Evolutionary conservation across 53 echinoderm and acorn worm species (phyloP).

Genomic region (Mesocentrotus franciscanus): DNA sequence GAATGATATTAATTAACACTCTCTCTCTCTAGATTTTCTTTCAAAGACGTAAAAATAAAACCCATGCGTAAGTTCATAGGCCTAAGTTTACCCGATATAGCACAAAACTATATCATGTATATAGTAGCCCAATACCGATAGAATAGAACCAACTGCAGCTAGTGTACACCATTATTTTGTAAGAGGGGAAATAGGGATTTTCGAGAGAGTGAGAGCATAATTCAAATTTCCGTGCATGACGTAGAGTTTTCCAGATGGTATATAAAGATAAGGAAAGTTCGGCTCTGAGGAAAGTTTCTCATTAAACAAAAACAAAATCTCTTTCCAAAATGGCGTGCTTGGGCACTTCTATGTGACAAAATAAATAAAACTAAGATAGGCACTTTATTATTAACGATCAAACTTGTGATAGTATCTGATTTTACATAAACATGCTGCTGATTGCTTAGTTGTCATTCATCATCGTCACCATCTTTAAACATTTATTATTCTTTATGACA

Average conservation of each 20-base stretch:
- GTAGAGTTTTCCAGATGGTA: neutral
- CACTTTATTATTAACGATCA: too few relatives aligned
- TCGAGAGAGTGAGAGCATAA: neutral
- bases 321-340: too few relatives aligned
- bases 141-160: neutral
- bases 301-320: neutral
- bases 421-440: too few relatives aligned
- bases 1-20: too few relatives aligned
- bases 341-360: too few relatives aligned
- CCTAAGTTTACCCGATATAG: too few relatives aligned
- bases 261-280: neutral
- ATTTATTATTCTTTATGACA: too few relatives aligned
- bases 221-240: neutral
- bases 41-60: neutral
- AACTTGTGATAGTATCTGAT: too few relatives aligned
- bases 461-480: too few relatives aligned
- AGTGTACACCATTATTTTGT: neutral
- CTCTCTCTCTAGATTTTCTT: too few relatives aligned
- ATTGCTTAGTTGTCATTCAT: too few relatives aligned
- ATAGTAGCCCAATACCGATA: neutral
- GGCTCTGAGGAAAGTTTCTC: neutral
- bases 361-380: too few relatives aligned
- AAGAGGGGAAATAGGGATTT: neutral
- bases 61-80: neutral
- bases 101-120: neutral